Evolutionary conservation across 2,888 invertebrate genomes (phyloP).

Genomic region (Nezara viridula): DNA sequence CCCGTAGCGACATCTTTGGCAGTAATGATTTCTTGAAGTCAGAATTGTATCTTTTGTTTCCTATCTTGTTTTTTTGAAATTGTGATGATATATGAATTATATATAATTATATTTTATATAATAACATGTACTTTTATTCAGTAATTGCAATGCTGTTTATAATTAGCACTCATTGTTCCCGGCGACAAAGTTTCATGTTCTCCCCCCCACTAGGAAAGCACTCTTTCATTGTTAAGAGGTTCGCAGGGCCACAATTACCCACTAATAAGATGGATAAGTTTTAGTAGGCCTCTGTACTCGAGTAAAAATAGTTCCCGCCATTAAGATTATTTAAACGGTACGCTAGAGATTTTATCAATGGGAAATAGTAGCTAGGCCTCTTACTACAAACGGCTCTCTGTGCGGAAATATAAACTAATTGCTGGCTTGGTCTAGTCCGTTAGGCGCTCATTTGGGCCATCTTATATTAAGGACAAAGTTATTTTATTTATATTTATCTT

Average conservation of each 20-base stretch:
- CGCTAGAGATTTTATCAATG: slow-evolving; percentile 25
- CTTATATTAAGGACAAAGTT: neutral
- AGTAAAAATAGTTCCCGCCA: slow-evolving; percentile 21
- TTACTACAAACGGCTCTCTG: neutral
- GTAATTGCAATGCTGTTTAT: too few relatives aligned
- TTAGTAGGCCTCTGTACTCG: neutral
- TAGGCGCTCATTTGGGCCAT: neutral
- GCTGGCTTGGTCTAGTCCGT: neutral
- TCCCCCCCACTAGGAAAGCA: neutral
- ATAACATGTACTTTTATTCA: too few relatives aligned
- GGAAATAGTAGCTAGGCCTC: neutral
- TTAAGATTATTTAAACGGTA: slow-evolving; percentile 45
- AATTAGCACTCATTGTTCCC: neutral
- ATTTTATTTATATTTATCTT: neutral
- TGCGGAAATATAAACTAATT: slow-evolving; percentile 3
- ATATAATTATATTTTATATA: too few relatives aligned
- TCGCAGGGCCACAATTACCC: slow-evolving; percentile 25
- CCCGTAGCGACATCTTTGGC: too few relatives aligned
- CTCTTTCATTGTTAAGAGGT: neutral
- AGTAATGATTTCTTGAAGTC: too few relatives aligned
- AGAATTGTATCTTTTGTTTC: too few relatives aligned
- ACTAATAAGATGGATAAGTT: neutral
- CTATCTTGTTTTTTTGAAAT: too few relatives aligned
- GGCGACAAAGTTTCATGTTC: neutral
- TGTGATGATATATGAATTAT: too few relatives aligned